Base-by-base conservation (phyloP, 1,140 invertebrate genomes). In the Hormaphis cornu region DNA sequence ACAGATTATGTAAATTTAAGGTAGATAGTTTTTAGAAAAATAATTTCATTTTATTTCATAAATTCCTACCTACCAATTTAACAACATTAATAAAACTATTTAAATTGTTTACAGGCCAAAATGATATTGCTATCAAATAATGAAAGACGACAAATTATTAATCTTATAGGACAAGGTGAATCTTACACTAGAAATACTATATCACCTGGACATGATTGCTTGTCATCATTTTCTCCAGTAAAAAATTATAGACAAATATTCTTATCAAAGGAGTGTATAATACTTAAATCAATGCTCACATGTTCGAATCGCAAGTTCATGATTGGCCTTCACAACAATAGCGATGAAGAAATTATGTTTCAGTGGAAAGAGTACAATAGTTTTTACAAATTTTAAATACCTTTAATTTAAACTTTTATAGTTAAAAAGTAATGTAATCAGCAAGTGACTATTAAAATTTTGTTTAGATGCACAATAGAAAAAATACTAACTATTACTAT, bases 221-320 rank as follows among this genome's bases (percentile, higher is more conserved):
- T 66, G 20, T 66, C 61, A 35, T 48, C 26, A 16, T 66, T 66
- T 66, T 22, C 35, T 22, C 61, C 28, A 6, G 33, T 50, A 4
- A 33, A 50, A 50, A 66, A 66, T 24, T n/a, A 66, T 20, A 50
- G 28, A 35, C 8, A 50, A 50, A 50, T 66, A 50, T 66, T 48
- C n/a, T 66, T 66, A 20, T 66, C 61, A 16, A 50, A 28, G 4
- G 61, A 66, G 30, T 33, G 20, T 50, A 48, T 66, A 48, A 66
- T 35, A 66, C 61, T 66, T 16, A 46, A 22, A 35, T 18, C 61
- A 22, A 48, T 66, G 9, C 22, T n/a, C 0, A 66, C 44, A 35
- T 9, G 20, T 33, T 50, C 61, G 10, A 48, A 48, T 16, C 2
- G 2, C 14, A 33, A 66, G 26, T 22, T 10, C 2, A 22, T 35